phyloP scores from a whole-genome alignment of 2,888 invertebrate species.

The Serrognathus titanus region DNA sequence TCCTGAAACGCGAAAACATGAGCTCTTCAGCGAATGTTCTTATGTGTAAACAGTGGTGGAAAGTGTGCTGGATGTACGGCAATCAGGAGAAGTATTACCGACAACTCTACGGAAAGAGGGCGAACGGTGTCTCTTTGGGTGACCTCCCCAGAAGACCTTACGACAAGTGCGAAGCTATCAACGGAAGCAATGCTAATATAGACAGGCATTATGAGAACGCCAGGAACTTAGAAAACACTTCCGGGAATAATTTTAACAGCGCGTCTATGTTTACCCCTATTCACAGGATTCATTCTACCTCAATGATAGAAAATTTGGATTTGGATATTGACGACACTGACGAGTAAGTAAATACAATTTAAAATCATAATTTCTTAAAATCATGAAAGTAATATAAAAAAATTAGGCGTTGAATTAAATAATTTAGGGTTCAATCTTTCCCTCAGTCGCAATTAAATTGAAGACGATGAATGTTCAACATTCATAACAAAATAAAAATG shows the following conservation, averaged over 20 bases:
- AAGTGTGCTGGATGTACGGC: constrained; percentile 83
- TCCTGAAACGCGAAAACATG: constrained; percentile 42
- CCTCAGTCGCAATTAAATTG: no score
- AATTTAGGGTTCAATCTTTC: no score
- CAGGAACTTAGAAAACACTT: background rate
- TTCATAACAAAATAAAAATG: no score
- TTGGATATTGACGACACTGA: constrained; percentile 6
- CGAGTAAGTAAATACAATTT: constrained; percentile 6
- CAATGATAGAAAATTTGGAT: constrained; percentile 2
- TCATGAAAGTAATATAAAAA: no score
- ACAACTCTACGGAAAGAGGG: constrained; percentile 65
- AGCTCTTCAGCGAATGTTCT: constrained; percentile 64
- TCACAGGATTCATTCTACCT: constrained; percentile 2
- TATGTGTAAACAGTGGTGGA: constrained; percentile 88
- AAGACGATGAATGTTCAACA: no score
- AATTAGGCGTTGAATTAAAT: no score
- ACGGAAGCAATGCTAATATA: constrained; percentile 10
- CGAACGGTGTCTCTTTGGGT: constrained; percentile 1
- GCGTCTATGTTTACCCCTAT: constrained; percentile 24
- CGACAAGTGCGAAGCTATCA: constrained; percentile 6
- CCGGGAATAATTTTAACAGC: constrained; percentile 25
- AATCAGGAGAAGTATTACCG: constrained; percentile 83
- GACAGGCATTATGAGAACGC: constrained; percentile 1
- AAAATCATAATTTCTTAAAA: background rate
- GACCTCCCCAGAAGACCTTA: background rate